Evolutionary conservation across 2,113 vertebrate genomes (phyloP).

Genomic region (Tautogolabrus adspersus): DNA sequence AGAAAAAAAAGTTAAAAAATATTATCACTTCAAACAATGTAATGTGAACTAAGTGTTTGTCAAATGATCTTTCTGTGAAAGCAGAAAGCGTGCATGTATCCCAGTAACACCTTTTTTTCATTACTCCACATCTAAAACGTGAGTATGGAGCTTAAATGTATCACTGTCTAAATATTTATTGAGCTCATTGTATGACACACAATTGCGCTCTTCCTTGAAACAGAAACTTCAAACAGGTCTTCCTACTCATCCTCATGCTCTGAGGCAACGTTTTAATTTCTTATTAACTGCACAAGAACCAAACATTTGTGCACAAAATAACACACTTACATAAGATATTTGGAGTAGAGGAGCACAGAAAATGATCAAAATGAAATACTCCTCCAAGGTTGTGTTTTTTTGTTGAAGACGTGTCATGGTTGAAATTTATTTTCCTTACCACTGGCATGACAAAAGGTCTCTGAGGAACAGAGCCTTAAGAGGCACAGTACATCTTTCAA

Average conservation of each 20-base stretch:
- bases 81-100: not conserved
- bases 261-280: slow-evolving; percentile 64
- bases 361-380: slow-evolving; percentile 8
- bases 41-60: too few relatives aligned
- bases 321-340: slow-evolving; percentile 52
- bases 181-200: slow-evolving; percentile 34
- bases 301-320: slow-evolving; percentile 51
- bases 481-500: slow-evolving; percentile 16
- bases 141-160: slow-evolving; percentile 17
- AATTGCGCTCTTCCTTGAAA: slow-evolving; percentile 40
- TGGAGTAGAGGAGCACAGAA: slow-evolving; percentile 17
- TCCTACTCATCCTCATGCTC: slow-evolving; percentile 30
- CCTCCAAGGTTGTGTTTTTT: slow-evolving; percentile 8
- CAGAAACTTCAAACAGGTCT: slow-evolving; percentile 57
- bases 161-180: slow-evolving; percentile 46
- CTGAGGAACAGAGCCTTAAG: not conserved
- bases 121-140: slow-evolving; percentile 13
- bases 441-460: slow-evolving; percentile 14
- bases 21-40: too few relatives aligned
- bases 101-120: not conserved
- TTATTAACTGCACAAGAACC: slow-evolving; percentile 51
- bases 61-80: not conserved
- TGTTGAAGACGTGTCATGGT: not conserved
- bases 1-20: too few relatives aligned
- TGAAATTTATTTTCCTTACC: slow-evolving; percentile 28